phyloP scores from a whole-genome alignment of 2,113 vertebrate species.

The Hypocryptadius cinnamomeus region DNA sequence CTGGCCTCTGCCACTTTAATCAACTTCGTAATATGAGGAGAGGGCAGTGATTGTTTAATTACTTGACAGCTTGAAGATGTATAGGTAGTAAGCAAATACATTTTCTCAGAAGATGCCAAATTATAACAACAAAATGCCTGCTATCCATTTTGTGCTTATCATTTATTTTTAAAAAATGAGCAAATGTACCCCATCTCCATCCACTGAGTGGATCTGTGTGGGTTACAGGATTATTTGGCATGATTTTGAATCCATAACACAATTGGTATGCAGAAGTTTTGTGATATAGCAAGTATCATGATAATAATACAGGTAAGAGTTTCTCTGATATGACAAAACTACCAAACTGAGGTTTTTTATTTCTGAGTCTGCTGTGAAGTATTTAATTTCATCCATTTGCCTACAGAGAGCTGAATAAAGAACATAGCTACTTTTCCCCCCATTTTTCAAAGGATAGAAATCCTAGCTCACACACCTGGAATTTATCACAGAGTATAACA shows the following conservation, averaged over 20 bases:
- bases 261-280: neutral
- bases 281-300: neutral
- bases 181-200: neutral
- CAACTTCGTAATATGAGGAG: constrained; percentile 50
- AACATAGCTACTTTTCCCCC: neutral
- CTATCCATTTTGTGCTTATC: neutral
- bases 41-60: constrained; percentile 52
- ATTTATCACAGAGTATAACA: neutral
- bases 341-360: neutral
- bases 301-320: neutral
- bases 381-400: neutral
- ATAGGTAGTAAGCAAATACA: constrained; percentile 52
- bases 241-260: neutral
- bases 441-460: neutral
- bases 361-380: neutral
- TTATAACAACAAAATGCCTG: constrained; percentile 18
- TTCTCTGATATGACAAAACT: neutral
- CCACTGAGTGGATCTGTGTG: neutral
- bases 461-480: neutral
- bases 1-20: constrained; percentile 78
- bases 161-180: neutral
- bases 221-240: neutral
- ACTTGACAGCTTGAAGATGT: constrained; percentile 54
- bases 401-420: neutral
- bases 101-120: constrained; percentile 43